Evolutionary conservation across 2,797 vertebrate species (phyloP).

Genomic region (Enoplosus armatus): DNA sequence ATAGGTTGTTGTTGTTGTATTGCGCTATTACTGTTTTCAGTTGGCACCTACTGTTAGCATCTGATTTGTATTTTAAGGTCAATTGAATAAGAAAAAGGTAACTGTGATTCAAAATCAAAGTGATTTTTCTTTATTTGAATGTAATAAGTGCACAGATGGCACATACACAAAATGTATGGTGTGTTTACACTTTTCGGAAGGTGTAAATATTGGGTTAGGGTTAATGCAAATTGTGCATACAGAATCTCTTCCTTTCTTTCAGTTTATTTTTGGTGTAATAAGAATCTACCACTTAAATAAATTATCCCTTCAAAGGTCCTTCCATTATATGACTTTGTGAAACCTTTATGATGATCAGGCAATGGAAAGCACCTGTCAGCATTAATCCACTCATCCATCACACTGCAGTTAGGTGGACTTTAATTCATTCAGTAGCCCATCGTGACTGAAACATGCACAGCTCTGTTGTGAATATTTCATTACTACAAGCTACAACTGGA

Average conservation of each 20-base stretch:
- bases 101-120: background rate
- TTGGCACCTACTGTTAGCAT: constrained; percentile 17
- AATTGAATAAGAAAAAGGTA: background rate
- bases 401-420: constrained; percentile 34
- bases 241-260: background rate
- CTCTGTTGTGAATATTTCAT: constrained; percentile 60
- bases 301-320: constrained; percentile 8
- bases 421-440: constrained; percentile 48
- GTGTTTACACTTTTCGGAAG: background rate
- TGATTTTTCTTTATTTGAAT: background rate
- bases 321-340: constrained; percentile 23
- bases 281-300: constrained; percentile 20
- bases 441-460: constrained; percentile 25
- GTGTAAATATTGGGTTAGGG: background rate
- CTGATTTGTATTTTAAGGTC: constrained; percentile 12
- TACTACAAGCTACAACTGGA: constrained; percentile 21
- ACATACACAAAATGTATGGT: background rate
- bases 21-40: background rate
- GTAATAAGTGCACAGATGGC: background rate
- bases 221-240: background rate
- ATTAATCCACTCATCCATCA: constrained; percentile 72
- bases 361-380: constrained; percentile 63
- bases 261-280: background rate
- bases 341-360: constrained; percentile 47
- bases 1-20: constrained; percentile 12